Conservation (phyloP, 2,797 vertebrate genomes). For the Oophaga sylvatica region DNA sequence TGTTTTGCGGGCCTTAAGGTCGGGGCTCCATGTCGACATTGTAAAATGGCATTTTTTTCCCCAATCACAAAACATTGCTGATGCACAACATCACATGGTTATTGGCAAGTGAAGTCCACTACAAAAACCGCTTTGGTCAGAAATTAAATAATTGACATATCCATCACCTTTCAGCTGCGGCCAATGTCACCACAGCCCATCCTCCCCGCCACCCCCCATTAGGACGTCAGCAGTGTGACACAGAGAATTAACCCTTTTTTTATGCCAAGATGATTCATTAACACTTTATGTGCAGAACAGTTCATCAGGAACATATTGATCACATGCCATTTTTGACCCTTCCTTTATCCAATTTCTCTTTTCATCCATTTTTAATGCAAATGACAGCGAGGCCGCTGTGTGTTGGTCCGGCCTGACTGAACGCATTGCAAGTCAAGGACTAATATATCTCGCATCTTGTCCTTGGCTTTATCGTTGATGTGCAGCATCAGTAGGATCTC, state of each 20-base stretch:
- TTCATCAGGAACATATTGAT: too few relatives aligned
- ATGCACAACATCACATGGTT: background rate
- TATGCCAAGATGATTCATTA: background rate
- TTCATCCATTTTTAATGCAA: too few relatives aligned
- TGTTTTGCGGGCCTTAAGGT: too few relatives aligned
- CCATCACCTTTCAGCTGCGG: background rate
- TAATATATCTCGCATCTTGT: background rate
- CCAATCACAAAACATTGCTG: background rate
- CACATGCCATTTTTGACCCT: too few relatives aligned
- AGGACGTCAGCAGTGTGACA: background rate
- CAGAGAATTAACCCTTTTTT: background rate
- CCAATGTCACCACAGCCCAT: background rate
- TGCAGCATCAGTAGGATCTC: background rate
- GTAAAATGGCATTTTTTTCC: too few relatives aligned
- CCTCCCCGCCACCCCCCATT: background rate
- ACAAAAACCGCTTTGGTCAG: background rate
- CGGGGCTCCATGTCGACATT: too few relatives aligned
- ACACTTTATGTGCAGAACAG: background rate
- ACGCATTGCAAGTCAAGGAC: background rate
- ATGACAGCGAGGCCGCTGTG: too few relatives aligned
- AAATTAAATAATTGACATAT: conserved; percentile 2
- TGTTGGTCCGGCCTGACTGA: too few relatives aligned
- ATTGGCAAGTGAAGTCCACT: background rate
- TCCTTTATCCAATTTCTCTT: too few relatives aligned
- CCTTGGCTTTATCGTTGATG: background rate